These are phyloP conservation scores for Istiophorus platypterus DNA, from an alignment of 2,113 vertebrate species.

Conservation along the genomic window DNA sequence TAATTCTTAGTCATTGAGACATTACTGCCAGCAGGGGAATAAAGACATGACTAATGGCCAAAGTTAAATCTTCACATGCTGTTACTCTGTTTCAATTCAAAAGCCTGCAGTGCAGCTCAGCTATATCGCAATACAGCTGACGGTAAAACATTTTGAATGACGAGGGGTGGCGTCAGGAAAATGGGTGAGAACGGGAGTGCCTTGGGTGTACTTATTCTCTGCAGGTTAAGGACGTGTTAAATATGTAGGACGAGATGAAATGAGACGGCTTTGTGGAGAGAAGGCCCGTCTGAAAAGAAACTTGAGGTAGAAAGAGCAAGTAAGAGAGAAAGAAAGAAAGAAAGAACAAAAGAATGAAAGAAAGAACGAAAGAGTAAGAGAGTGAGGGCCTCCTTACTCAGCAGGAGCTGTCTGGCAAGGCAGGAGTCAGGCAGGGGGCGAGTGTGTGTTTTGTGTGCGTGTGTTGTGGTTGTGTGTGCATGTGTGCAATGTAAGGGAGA, in stretches of 20 bases:
- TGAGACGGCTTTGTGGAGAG: slow-evolving; percentile 21
- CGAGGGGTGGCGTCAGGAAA: slow-evolving; percentile 12
- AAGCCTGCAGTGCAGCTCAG: slow-evolving; percentile 44
- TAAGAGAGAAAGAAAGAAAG: slow-evolving; percentile 9
- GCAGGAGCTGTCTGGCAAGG: slow-evolving; percentile 81
- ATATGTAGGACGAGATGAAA: slow-evolving; percentile 35
- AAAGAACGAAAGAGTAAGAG: slow-evolving; percentile 18
- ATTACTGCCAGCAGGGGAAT: slow-evolving; percentile 64
- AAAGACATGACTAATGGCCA: slow-evolving; percentile 69
- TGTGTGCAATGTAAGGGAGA: slow-evolving; percentile 49
- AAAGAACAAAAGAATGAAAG: background rate
- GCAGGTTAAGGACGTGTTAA: slow-evolving; percentile 42
- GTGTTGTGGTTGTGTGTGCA: slow-evolving; percentile 45
- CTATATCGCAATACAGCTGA: slow-evolving; percentile 32
- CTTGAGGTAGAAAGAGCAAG: slow-evolving; percentile 5
- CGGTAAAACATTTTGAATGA: slow-evolving; percentile 37
- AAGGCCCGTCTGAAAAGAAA: slow-evolving; percentile 46
- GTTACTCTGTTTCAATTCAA: slow-evolving; percentile 62
- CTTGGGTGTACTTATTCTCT: slow-evolving; percentile 36
- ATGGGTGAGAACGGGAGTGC: slow-evolving; percentile 28
- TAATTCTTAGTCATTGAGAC: slow-evolving; percentile 71
- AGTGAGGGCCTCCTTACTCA: slow-evolving; percentile 76
- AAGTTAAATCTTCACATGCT: slow-evolving; percentile 65
- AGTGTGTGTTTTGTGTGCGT: slow-evolving; percentile 42
- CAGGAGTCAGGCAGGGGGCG: slow-evolving; percentile 76